These are phyloP conservation scores for Tiliacea aurago DNA, from an alignment of 2,888 invertebrate genomes.

Conservation along the genomic window DNA sequence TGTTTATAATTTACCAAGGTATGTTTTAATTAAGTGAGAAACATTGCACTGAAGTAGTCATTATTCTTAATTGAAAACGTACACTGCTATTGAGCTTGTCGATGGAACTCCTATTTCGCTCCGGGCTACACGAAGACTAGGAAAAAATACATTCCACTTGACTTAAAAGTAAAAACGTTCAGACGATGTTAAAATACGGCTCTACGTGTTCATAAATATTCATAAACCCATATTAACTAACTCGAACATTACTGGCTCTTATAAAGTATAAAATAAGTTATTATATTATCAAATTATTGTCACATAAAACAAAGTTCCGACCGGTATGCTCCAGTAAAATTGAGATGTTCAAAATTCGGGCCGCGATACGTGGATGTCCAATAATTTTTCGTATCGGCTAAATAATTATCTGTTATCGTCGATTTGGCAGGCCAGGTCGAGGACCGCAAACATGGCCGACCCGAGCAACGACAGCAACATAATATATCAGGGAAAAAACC, in stretches of 20 bases:
- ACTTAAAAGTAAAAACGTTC: constrained; percentile 42
- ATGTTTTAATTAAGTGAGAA: constrained; percentile 86
- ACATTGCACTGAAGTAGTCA: constrained; percentile 74
- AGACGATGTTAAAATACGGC: constrained; percentile 34
- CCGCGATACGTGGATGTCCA: constrained; percentile 79
- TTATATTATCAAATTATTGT: constrained; percentile 61
- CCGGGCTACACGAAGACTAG: constrained; percentile 24
- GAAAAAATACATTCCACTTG: constrained; percentile 39
- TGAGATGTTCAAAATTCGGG: constrained; percentile 84
- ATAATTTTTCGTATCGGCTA: constrained; percentile 86
- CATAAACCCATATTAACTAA: constrained; percentile 32
- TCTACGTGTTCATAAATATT: constrained; percentile 39
- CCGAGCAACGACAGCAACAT: constrained; percentile 75
- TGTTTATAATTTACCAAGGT: constrained; percentile 69
- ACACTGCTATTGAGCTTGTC: constrained; percentile 34
- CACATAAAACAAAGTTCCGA: constrained; percentile 48
- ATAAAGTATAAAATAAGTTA: constrained; percentile 48
- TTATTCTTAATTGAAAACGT: constrained; percentile 78
- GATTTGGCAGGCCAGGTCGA: constrained; percentile 82
- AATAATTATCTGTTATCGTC: constrained; percentile 88
- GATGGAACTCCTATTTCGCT: constrained; percentile 45
- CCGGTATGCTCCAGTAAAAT: constrained; percentile 74
- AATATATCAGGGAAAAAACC: constrained; percentile 50
- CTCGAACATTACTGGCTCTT: constrained; percentile 22
- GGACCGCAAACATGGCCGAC: constrained; percentile 83